Conservation (phyloP, 2,888 invertebrate genomes). For the Paralinhomoeus sp. region DNA sequence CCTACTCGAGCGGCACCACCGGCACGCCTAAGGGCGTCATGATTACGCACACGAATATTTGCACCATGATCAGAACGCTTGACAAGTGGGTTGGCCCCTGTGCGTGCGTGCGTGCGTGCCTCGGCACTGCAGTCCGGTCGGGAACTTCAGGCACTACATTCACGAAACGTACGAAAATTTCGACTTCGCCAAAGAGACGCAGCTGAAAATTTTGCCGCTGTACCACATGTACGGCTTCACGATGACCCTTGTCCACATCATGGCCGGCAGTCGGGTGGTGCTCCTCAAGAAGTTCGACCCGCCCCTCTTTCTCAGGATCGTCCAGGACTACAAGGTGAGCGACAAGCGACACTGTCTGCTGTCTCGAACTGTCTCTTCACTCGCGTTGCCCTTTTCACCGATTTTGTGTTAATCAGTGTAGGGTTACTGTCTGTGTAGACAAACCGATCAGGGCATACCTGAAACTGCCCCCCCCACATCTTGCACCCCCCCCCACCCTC, state of each 20-base stretch:
- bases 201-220: slow-evolving; percentile 44
- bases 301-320: slow-evolving; percentile 39
- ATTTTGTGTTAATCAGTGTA: neutral
- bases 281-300: slow-evolving; percentile 52
- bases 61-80: slow-evolving; percentile 27
- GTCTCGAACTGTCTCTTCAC: too few relatives aligned
- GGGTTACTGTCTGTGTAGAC: neutral
- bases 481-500: too few relatives aligned
- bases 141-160: too few relatives aligned
- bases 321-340: slow-evolving; percentile 40
- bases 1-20: slow-evolving; percentile 65
- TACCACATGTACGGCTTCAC: slow-evolving; percentile 58
- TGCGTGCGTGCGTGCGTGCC: too few relatives aligned
- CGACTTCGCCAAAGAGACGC: too few relatives aligned
- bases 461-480: too few relatives aligned
- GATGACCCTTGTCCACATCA: slow-evolving; percentile 37
- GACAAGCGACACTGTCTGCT: too few relatives aligned
- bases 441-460: too few relatives aligned
- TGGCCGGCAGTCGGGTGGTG: slow-evolving; percentile 41
- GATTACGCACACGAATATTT: slow-evolving; percentile 45
- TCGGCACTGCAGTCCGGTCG: too few relatives aligned
- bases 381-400: too few relatives aligned
- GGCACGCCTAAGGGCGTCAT: slow-evolving; percentile 55
- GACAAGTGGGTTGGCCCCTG: too few relatives aligned
- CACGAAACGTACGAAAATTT: too few relatives aligned